Evolutionary conservation across 1,140 invertebrate species (phyloP).

Genomic region (Anoplophora glabripennis): DNA sequence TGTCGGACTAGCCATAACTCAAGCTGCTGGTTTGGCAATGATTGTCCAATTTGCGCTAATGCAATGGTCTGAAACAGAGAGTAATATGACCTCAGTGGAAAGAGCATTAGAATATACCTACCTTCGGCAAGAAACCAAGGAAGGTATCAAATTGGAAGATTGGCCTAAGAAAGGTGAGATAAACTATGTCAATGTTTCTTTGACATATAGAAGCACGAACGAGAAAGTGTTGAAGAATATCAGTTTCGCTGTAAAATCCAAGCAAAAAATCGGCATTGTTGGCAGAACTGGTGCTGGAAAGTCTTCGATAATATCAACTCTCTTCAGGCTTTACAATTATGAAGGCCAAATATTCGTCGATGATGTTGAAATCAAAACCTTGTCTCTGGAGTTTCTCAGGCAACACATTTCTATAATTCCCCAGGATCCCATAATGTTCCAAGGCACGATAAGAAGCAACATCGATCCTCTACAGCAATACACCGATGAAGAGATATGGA

Average conservation of each 20-base stretch:
- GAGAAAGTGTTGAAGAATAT: constrained; percentile 65
- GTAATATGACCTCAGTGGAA: constrained; percentile 77
- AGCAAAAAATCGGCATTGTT: constrained; percentile 56
- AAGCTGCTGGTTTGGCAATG: constrained; percentile 33
- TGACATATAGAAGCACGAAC: constrained; percentile 65
- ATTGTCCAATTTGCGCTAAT: constrained; percentile 61
- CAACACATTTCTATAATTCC: constrained; percentile 65
- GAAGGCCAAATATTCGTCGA: constrained; percentile 65
- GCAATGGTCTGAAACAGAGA: constrained; percentile 65
- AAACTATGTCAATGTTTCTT: constrained; percentile 56
- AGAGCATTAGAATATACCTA: constrained; percentile 66
- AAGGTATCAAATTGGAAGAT: not conserved
- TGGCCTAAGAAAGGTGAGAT: constrained; percentile 28
- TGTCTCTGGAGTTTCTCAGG: constrained; percentile 60
- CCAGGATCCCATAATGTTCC: constrained; percentile 60
- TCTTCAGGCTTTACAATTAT: constrained; percentile 66
- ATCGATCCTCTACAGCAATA: constrained; percentile 56
- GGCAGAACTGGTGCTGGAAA: constrained; percentile 62
- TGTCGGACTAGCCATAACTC: constrained; percentile 61
- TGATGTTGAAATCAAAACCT: constrained; percentile 56
- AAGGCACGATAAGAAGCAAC: constrained; percentile 56
- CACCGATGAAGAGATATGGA: constrained; percentile 50
- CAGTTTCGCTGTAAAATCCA: constrained; percentile 58
- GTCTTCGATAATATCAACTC: constrained; percentile 69
- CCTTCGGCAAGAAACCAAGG: constrained; percentile 51